Conservation (phyloP, 2,888 invertebrate genomes). For the Lepidocyrtoides sp. region DNA sequence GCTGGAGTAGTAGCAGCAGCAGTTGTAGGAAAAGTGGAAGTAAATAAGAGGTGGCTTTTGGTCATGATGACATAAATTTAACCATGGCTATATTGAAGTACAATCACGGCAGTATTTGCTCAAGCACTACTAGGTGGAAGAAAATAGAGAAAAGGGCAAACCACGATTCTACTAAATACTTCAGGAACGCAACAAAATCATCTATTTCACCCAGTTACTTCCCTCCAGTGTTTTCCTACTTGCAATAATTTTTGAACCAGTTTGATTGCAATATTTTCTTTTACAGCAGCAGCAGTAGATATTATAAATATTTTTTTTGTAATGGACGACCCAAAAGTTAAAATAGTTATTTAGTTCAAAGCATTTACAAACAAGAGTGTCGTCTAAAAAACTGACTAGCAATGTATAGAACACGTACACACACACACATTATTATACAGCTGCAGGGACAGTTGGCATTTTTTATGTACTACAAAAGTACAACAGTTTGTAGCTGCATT, state of each 20-base stretch:
- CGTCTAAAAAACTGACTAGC: neutral
- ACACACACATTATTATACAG: neutral
- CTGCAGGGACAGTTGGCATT: neutral
- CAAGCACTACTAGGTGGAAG: neutral
- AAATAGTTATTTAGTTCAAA: constrained; percentile 21
- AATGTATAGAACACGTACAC: neutral
- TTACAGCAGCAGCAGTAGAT: neutral
- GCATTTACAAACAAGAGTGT: constrained; percentile 15
- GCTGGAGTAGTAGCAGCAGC: no score
- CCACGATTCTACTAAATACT: constrained; percentile 13
- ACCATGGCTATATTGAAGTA: neutral
- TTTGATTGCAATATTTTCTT: neutral
- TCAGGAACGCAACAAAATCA: constrained; percentile 28
- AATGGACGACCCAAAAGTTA: neutral
- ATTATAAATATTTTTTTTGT: neutral
- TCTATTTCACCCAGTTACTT: neutral
- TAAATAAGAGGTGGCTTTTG: constrained; percentile 12
- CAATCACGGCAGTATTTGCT: constrained; percentile 1
- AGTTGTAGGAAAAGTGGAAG: no score
- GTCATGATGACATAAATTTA: constrained; percentile 46
- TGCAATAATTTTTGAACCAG: neutral
- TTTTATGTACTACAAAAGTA: neutral
- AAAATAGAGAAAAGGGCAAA: neutral
- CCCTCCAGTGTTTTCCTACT: neutral
- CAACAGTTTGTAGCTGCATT: neutral